These are phyloP conservation scores for Sinocyclocheilus rhinocerous DNA, from an alignment of 2,113 vertebrate genomes.

Conservation along the genomic window DNA sequence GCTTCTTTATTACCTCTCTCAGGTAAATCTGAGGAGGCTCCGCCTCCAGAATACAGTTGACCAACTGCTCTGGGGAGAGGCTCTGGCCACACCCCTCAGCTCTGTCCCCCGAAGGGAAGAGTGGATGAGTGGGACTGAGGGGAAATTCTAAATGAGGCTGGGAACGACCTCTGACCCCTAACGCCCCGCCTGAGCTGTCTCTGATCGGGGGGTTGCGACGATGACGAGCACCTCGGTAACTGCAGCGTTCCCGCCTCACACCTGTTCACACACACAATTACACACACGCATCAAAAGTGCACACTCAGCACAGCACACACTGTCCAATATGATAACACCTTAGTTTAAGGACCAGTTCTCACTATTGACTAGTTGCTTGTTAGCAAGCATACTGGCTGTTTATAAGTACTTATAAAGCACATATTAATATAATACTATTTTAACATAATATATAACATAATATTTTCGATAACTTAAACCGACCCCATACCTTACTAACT, in stretches of 20 bases:
- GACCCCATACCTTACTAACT: no score
- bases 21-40: constrained; percentile 90
- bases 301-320: background rate
- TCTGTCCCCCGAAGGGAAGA: background rate
- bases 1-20: constrained; percentile 85
- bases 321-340: background rate
- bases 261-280: constrained; percentile 68
- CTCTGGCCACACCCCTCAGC: constrained; percentile 66
- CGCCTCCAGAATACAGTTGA: constrained; percentile 87
- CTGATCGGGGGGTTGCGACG: constrained; percentile 75
- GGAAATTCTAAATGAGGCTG: constrained; percentile 66
- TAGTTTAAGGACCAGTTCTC: no score
- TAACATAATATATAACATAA: no score
- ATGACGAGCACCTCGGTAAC: constrained; percentile 81
- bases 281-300: background rate
- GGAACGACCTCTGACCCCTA: constrained; percentile 61
- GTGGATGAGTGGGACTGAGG: constrained; percentile 50
- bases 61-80: constrained; percentile 87
- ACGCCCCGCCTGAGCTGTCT: constrained; percentile 57
- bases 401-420: no score
- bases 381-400: no score
- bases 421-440: no score
- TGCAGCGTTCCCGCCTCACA: constrained; percentile 87
- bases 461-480: no score
- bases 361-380: no score